These are phyloP conservation scores for Drosophila ambigua DNA, from an alignment of 1,140 invertebrate genomes.

Conservation along the genomic window DNA sequence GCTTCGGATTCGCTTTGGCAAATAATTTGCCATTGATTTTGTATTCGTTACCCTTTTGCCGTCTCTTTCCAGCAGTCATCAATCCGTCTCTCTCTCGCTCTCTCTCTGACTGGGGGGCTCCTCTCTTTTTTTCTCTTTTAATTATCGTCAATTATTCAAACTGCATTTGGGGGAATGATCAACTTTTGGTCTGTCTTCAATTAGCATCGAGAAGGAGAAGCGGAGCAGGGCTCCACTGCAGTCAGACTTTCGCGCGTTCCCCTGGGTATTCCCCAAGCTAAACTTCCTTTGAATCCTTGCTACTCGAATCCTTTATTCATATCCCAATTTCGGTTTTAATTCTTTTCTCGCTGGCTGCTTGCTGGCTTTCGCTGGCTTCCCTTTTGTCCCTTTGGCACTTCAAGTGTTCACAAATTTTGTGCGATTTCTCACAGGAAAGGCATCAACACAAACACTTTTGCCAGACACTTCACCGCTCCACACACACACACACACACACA, in stretches of 20 bases:
- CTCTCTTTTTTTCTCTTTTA: conserved; percentile 58
- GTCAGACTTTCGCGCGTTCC: not conserved
- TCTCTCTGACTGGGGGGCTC: conserved; percentile 9
- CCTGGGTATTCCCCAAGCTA: conserved; percentile 10
- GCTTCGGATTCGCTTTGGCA: conserved; percentile 66
- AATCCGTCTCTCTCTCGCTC: not conserved
- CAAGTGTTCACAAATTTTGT: conserved; percentile 66
- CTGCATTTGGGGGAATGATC: conserved; percentile 79
- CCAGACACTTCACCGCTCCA: conserved; percentile 31
- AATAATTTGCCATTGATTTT: conserved; percentile 83
- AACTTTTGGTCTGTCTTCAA: conserved; percentile 77
- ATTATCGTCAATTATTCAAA: conserved; percentile 83
- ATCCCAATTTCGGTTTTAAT: conserved; percentile 43
- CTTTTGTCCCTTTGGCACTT: not conserved
- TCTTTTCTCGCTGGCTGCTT: conserved; percentile 32
- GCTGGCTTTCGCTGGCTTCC: conserved; percentile 12
- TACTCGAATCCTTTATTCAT: conserved; percentile 36
- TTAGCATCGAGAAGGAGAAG: conserved; percentile 46
- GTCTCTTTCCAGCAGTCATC: conserved; percentile 21
- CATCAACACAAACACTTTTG: conserved; percentile 80
- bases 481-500: conserved; percentile 10
- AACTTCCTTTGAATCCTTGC: conserved; percentile 25
- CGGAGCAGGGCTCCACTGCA: too few relatives aligned
- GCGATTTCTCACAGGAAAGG: conserved; percentile 83
- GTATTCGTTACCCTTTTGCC: conserved; percentile 11